Conservation (phyloP, 2,113 vertebrate genomes). For the Gobio gobio region DNA sequence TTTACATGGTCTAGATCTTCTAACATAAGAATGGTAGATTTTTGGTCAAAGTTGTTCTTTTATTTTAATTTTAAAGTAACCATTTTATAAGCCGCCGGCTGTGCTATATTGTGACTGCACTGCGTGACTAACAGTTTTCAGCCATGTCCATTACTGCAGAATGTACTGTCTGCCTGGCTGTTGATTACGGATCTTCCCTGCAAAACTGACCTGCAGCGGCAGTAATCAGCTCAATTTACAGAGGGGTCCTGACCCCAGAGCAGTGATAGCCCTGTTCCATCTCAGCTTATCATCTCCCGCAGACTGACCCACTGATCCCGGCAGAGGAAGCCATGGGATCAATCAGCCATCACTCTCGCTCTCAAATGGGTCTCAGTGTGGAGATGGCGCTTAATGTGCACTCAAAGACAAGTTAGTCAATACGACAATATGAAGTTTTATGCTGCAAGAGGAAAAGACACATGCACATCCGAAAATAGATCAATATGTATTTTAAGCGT, state of each 20-base stretch:
- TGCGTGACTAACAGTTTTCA: not conserved
- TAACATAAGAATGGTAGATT: too few relatives aligned
- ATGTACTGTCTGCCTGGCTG: not conserved
- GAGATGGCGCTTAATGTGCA: slow-evolving; percentile 51
- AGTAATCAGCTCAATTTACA: slow-evolving; percentile 67
- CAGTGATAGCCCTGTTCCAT: slow-evolving; percentile 49
- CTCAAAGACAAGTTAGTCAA: slow-evolving; percentile 59
- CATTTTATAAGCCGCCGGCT: not conserved
- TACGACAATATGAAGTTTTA: slow-evolving; percentile 72
- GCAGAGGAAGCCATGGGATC: slow-evolving; percentile 62
- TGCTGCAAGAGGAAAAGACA: slow-evolving; percentile 54
- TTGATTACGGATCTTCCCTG: not conserved
- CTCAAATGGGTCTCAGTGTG: slow-evolving; percentile 62
- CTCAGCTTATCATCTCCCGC: slow-evolving; percentile 37
- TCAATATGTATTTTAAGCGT: not conserved
- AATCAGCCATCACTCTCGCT: slow-evolving; percentile 65
- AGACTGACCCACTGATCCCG: slow-evolving; percentile 18
- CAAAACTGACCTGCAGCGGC: slow-evolving; percentile 42
- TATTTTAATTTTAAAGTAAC: not conserved
- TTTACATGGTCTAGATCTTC: too few relatives aligned
- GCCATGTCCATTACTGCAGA: not conserved
- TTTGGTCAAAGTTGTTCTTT: too few relatives aligned
- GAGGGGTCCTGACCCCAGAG: slow-evolving; percentile 68
- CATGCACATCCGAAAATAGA: not conserved
- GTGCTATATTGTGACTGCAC: not conserved